A percentile compares a stretch with the other conserved stretches of the same genome.
phyloP scores from a whole-genome alignment of 2,113 vertebrate species.

The Columba livia region DNA sequence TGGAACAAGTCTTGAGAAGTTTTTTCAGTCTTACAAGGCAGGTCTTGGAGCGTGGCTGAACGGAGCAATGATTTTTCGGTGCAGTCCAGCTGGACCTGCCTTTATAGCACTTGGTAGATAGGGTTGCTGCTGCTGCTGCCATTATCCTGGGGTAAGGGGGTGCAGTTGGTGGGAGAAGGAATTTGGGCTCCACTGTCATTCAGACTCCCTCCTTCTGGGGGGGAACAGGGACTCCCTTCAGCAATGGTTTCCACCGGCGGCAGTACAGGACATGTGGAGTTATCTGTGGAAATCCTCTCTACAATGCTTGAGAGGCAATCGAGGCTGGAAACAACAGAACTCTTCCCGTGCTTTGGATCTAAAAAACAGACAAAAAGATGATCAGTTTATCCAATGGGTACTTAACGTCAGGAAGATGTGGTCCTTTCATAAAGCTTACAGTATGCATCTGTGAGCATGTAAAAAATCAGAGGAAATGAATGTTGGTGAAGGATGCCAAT shows the following conservation, averaged over 20 bases:
- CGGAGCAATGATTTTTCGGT: not conserved
- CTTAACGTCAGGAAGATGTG: not conserved
- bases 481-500: not conserved
- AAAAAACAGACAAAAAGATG: conserved; percentile 20
- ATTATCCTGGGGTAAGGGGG: conserved; percentile 75
- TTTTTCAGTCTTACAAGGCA: conserved; percentile 20
- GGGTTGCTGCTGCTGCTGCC: conserved; percentile 76
- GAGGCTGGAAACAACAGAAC: conserved; percentile 89
- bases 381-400: not conserved
- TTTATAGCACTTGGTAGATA: conserved; percentile 92
- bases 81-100: not conserved
- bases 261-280: conserved; percentile 74
- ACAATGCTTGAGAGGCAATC: conserved; percentile 98
- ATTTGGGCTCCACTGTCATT: conserved; percentile 66
- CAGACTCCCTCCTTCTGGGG: conserved; percentile 65
- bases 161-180: conserved; percentile 68
- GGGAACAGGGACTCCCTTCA: conserved; percentile 75
- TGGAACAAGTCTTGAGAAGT: conserved; percentile 35
- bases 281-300: conserved; percentile 94
- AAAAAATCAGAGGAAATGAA: not conserved
- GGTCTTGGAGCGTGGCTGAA: not conserved
- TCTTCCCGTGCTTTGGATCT: conserved; percentile 82
- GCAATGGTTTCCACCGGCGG: conserved; percentile 69
- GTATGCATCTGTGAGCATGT: not conserved
- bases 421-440: not conserved